Base-by-base conservation (phyloP, 2,888 invertebrate species). In the Andrena praecox region DNA sequence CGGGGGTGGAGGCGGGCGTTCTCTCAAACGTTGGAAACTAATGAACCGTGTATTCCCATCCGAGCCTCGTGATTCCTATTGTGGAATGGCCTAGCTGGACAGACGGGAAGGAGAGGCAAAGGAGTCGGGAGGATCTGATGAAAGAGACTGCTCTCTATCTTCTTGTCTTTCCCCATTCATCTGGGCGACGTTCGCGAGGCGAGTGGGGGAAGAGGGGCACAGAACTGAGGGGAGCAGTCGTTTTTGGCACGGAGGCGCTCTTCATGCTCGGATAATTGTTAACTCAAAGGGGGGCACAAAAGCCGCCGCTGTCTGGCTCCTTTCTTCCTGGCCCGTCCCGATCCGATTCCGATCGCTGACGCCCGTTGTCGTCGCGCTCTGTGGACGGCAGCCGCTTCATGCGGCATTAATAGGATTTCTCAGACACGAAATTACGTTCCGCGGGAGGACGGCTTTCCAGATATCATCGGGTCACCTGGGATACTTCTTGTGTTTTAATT, bases 1-100 rank as follows among this genome's bases (percentile, higher is more conserved):
- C 10, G 31, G 31, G 29, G 12, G 4, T 20, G 20, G 29, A 20
- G 31, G 29, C 56, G 63, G 67, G 77, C 52, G 29, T 54, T 52
- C 68, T 31, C 69, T 67, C 70, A 71, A 69, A 77, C 67, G 78
- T 80, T 75, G 72, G 69, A 50, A 82, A 77, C 82, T 89, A 89
- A 89, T 89, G 89, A 89, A 89, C 87, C 89, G 88, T 86, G 77
- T 82, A 88, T 84, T 84, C 82, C 75, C 79, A 85, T 85, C 81
- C 74, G 83, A 73, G 82, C 63, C 77, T 64, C 78, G 76, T 75
- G 80, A 82, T 85, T 87, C 74, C 89, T 83, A 89, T 89, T 89
- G 87, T 85, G 71, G 71, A 54, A 67, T 64, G 24, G 79, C 33
- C 62, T 12, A 33, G 60, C 35, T 42, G 82, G 80, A 81, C 79